Evolutionary conservation across 2,797 vertebrate species (phyloP).

Genomic region (Malacoctenus gilli): DNA sequence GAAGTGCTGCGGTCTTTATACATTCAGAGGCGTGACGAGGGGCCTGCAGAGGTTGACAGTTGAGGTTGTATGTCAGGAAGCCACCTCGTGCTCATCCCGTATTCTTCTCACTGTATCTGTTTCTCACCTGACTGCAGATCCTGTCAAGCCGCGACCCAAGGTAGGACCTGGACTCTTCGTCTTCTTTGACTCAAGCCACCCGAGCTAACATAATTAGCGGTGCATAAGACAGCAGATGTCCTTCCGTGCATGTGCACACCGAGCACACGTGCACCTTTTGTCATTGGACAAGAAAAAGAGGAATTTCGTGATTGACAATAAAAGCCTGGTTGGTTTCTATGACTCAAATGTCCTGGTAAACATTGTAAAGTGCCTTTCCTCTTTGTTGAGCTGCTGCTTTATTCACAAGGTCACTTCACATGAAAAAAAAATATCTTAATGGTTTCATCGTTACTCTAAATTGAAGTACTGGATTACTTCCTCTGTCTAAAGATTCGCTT

Average conservation of each 20-base stretch:
- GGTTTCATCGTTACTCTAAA: no score
- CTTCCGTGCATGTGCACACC: neutral
- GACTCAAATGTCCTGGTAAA: no score
- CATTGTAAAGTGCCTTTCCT: no score
- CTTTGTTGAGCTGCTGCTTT: no score
- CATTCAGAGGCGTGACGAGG: constrained; percentile 61
- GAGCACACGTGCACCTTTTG: neutral
- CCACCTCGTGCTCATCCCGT: constrained; percentile 57
- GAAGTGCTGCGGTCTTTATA: constrained; percentile 58
- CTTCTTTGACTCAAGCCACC: constrained; percentile 38
- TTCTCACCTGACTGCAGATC: constrained; percentile 87
- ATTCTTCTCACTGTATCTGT: constrained; percentile 64
- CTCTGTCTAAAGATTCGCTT: no score
- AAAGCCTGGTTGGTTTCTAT: no score
- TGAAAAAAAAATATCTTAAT: no score
- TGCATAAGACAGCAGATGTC: constrained; percentile 15
- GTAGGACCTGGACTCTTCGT: constrained; percentile 78
- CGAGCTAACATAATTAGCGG: constrained; percentile 31
- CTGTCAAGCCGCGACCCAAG: constrained; percentile 82
- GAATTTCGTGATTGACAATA: no score
- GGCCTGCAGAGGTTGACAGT: constrained; percentile 70
- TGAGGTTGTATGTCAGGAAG: constrained; percentile 69
- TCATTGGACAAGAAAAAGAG: neutral
- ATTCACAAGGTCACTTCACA: no score
- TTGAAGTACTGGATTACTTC: no score